These are phyloP conservation scores for Tragelaphus oryx DNA, from an alignment of 2,797 vertebrate species.

Conservation along the genomic window DNA sequence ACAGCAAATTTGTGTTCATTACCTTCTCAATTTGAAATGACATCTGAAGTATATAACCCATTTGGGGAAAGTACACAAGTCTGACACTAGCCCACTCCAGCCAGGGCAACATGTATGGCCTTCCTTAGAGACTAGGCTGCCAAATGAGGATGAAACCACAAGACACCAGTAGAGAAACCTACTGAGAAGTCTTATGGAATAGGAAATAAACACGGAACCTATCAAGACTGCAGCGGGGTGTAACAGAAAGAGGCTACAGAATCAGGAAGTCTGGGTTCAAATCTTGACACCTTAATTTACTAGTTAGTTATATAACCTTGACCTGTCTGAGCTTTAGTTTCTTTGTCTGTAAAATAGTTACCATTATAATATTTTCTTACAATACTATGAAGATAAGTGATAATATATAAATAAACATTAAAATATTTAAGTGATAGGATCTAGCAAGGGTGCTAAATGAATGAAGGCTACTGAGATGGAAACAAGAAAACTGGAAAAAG, in stretches of 20 bases:
- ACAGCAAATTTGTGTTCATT: constrained; percentile 61
- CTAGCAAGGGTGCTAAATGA: constrained; percentile 16
- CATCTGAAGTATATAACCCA: constrained; percentile 49
- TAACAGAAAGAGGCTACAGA: not conserved
- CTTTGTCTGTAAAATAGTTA: not conserved
- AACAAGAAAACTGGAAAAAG: not conserved
- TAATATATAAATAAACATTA: not conserved
- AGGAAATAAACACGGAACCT: not conserved
- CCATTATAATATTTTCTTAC: not conserved
- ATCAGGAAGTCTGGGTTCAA: not conserved
- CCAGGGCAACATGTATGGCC: not conserved
- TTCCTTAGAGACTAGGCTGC: not conserved
- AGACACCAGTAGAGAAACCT: not conserved
- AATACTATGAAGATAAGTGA: not conserved
- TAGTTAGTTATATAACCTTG: not conserved
- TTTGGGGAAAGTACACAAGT: not conserved
- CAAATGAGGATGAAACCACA: not conserved
- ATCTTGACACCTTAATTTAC: not conserved
- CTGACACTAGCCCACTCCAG: not conserved
- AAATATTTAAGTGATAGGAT: not conserved
- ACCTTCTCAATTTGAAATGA: constrained; percentile 37
- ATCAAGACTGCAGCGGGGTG: not conserved
- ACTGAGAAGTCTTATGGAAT: not conserved
- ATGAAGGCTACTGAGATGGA: not conserved
- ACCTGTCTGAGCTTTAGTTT: not conserved